These are phyloP conservation scores for Eriosoma lanigerum DNA, from an alignment of 1,140 invertebrate species.

Conservation along the genomic window DNA sequence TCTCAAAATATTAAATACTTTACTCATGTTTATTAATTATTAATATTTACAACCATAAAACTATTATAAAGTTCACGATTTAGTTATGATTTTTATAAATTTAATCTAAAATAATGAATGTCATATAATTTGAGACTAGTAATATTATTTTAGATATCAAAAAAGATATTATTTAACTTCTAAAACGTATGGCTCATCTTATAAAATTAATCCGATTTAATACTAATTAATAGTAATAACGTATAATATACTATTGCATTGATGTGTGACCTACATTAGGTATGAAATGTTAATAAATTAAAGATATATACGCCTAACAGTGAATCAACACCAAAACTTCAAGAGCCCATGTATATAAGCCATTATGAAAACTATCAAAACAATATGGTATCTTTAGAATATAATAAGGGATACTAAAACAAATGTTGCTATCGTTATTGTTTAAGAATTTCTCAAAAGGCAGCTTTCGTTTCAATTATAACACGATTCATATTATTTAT, in stretches of 20 bases:
- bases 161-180: too few species aligned
- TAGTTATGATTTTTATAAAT: too few species aligned
- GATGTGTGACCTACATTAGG: not conserved
- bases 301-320: not conserved
- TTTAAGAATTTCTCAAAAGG: not conserved
- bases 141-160: too few species aligned
- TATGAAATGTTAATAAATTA: slow-evolving; percentile 10
- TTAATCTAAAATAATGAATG: too few species aligned
- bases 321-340: not conserved
- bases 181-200: too few species aligned
- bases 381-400: slow-evolving; percentile 10
- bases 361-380: slow-evolving; percentile 18
- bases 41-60: too few species aligned
- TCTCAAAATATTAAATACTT: too few species aligned
- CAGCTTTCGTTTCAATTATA: not conserved
- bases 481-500: not conserved
- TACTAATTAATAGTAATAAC: too few species aligned
- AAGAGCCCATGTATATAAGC: not conserved
- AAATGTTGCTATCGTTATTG: not conserved
- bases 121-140: too few species aligned
- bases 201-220: too few species aligned
- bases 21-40: too few species aligned
- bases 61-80: too few species aligned
- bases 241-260: not conserved
- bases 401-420: not conserved